Evolutionary conservation across 2,888 invertebrate species (phyloP).

Genomic region (Eristalis pertinax): DNA sequence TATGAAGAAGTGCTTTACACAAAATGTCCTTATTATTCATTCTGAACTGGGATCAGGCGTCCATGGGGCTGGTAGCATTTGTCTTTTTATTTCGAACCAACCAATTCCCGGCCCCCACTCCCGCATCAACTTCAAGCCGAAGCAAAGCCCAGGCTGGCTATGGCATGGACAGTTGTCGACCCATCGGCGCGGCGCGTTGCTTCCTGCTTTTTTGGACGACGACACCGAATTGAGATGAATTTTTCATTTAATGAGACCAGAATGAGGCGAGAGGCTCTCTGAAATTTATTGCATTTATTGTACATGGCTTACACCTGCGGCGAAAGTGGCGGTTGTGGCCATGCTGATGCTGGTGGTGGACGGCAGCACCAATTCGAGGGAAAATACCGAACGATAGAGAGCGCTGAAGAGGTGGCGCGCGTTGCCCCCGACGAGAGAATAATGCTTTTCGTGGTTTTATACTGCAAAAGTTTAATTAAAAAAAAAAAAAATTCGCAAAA

Average conservation of each 20-base stretch:
- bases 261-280: constrained; percentile 38
- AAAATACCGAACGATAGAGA: not conserved
- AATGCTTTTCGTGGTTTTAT: constrained; percentile 40
- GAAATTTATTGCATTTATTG: constrained; percentile 50
- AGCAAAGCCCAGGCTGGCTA: not conserved
- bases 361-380: not conserved
- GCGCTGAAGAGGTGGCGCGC: not conserved
- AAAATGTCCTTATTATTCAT: constrained; percentile 43
- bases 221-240: constrained; percentile 46
- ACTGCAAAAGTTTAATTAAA: constrained; percentile 41
- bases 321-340: not conserved
- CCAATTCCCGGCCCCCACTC: not conserved
- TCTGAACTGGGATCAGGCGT: not conserved
- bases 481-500: constrained; percentile 20
- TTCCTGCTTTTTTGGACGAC: constrained; percentile 13
- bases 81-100: constrained; percentile 5
- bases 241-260: constrained; percentile 47
- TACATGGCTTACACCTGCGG: constrained; percentile 43
- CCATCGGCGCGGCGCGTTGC: not conserved
- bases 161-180: not conserved
- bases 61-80: constrained; percentile 13
- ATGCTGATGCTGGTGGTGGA: not conserved
- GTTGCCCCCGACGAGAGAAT: constrained; percentile 22
- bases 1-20: constrained; percentile 48
- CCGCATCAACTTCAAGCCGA: not conserved